Evolutionary conservation across 2,888 invertebrate species (phyloP).

Genomic region (Corythucha ciliata): DNA sequence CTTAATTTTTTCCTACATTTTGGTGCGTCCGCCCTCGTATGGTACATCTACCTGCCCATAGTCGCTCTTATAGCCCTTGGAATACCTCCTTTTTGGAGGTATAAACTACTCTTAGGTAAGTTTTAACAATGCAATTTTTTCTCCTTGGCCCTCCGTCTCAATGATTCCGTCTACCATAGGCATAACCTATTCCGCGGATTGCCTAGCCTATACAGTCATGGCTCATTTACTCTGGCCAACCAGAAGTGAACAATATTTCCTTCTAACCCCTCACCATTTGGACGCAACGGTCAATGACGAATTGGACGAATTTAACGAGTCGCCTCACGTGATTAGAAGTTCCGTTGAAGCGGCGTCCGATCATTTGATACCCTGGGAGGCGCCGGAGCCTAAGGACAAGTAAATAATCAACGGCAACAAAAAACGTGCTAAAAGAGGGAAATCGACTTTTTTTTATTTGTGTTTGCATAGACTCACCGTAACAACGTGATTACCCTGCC

Average conservation of each 20-base stretch:
- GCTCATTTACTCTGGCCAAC: slow-evolving; percentile 94
- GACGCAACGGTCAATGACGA: slow-evolving; percentile 54
- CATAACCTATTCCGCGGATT: slow-evolving; percentile 91
- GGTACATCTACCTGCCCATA: slow-evolving; percentile 95
- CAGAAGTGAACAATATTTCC: slow-evolving; percentile 81
- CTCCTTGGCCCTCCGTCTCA: no score
- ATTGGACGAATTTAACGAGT: slow-evolving; percentile 82
- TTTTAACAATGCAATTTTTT: slow-evolving; percentile 15
- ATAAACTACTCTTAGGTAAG: slow-evolving; percentile 83
- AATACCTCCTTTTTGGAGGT: slow-evolving; percentile 90
- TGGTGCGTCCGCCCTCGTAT: slow-evolving; percentile 93
- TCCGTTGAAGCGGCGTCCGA: background rate
- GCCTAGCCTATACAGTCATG: slow-evolving; percentile 89
- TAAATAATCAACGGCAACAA: no score
- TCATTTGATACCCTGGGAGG: slow-evolving; percentile 17
- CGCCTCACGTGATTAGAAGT: slow-evolving; percentile 62
- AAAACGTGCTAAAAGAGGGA: no score
- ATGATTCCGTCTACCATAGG: no score
- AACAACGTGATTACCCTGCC: no score
- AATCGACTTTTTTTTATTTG: no score
- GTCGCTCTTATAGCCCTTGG: slow-evolving; percentile 87
- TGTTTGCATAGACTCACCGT: no score
- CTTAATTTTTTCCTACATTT: slow-evolving; percentile 90
- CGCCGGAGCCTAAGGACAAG: slow-evolving; percentile 19
- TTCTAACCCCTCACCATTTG: slow-evolving; percentile 53